A percentile compares a stretch with the other conserved stretches of the same genome.
phyloP scores from a whole-genome alignment of 2,888 invertebrate species.

The Rhorus exstirpatorius region DNA sequence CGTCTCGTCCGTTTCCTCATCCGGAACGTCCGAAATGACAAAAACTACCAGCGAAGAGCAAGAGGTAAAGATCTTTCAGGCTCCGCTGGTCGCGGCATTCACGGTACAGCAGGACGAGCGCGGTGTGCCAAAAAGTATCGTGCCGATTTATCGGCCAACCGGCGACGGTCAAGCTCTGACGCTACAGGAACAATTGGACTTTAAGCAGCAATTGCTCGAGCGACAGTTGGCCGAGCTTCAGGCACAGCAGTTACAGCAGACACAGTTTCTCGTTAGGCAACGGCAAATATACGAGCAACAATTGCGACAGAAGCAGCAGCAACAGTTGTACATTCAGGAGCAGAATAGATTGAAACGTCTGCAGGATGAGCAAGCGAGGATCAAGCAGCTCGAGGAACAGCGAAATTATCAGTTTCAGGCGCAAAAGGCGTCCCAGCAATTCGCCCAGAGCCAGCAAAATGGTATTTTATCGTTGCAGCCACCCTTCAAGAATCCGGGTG shows the following conservation, averaged over 20 bases:
- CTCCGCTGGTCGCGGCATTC: slow-evolving; percentile 94
- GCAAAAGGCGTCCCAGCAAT: slow-evolving; percentile 73
- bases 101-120: slow-evolving; percentile 94
- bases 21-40: slow-evolving; percentile 83
- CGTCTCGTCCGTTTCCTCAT: slow-evolving; percentile 13
- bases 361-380: slow-evolving; percentile 76
- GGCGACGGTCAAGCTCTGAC: slow-evolving; percentile 82
- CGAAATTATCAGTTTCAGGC: slow-evolving; percentile 70
- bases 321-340: slow-evolving; percentile 79
- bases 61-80: slow-evolving; percentile 93
- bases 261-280: slow-evolving; percentile 89
- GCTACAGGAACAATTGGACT: slow-evolving; percentile 87
- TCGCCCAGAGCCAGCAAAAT: slow-evolving; percentile 73
- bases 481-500: slow-evolving; percentile 74
- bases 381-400: slow-evolving; percentile 78
- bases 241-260: slow-evolving; percentile 90
- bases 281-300: slow-evolving; percentile 88
- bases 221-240: slow-evolving; percentile 90
- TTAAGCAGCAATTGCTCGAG: slow-evolving; percentile 90
- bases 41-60: slow-evolving; percentile 85
- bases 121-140: slow-evolving; percentile 93
- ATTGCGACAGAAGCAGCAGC: slow-evolving; percentile 82
- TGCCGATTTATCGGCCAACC: slow-evolving; percentile 89
- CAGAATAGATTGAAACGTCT: slow-evolving; percentile 79
- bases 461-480: slow-evolving; percentile 75